Evolutionary conservation across 2,888 invertebrate species (phyloP).

Genomic region (Diplazon laetatorius): DNA sequence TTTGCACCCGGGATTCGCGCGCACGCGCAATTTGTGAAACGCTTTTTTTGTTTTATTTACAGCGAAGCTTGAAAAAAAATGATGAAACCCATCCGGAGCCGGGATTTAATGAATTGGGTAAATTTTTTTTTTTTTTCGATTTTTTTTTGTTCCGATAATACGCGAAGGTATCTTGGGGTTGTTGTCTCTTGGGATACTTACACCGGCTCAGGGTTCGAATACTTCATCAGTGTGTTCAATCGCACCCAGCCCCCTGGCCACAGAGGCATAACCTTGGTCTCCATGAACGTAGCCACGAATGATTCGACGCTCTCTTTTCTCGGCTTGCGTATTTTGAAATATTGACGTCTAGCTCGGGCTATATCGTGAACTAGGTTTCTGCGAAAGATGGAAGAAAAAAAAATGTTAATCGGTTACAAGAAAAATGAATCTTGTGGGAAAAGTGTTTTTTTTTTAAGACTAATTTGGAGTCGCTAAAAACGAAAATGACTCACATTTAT

Average conservation of each 20-base stretch:
- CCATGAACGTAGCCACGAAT: constrained; percentile 84
- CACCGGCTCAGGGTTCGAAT: constrained; percentile 80
- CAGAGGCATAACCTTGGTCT: constrained; percentile 85
- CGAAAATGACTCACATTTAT: no score
- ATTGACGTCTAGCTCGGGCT: constrained; percentile 75
- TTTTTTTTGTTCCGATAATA: constrained; percentile 33
- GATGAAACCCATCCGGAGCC: constrained; percentile 53
- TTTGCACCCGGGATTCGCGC: constrained; percentile 14
- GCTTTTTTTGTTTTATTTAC: no score
- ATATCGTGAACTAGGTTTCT: constrained; percentile 77
- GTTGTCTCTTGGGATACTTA: constrained; percentile 69
- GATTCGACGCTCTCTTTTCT: constrained; percentile 83
- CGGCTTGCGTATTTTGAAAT: constrained; percentile 82
- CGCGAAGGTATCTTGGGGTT: constrained; percentile 44
- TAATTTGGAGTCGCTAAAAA: no score
- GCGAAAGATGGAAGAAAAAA: constrained; percentile 18
- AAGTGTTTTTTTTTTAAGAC: no score
- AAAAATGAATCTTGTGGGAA: no score
- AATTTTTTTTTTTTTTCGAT: no score
- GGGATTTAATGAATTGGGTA: constrained; percentile 45
- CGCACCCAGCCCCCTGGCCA: constrained; percentile 89
- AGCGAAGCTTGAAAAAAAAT: constrained; percentile 51
- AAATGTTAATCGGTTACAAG: neutral
- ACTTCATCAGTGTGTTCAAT: constrained; percentile 84
- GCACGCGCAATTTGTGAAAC: no score